Percentiles rank a stretch among this genome's conserved stretches.
Conservation (phyloP, 2,113 vertebrate genomes). For the Tenrec ecaudatus region DNA sequence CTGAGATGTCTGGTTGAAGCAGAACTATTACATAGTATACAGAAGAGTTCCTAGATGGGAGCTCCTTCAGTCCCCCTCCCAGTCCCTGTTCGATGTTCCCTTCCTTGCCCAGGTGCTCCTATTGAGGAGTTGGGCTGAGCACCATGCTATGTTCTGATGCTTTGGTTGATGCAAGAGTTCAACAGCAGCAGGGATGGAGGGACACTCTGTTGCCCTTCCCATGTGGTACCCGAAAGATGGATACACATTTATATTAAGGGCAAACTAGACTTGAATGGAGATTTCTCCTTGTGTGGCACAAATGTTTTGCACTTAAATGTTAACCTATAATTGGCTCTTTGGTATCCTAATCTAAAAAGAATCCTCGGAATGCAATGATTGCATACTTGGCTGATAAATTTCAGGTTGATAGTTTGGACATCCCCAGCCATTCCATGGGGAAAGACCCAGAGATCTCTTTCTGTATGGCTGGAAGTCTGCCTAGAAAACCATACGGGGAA, state of each 20-base stretch:
- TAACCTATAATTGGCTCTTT: neutral
- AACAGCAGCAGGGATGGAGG: no score
- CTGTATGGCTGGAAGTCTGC: neutral
- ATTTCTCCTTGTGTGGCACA: neutral
- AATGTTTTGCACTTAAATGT: neutral
- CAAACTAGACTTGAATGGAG: neutral
- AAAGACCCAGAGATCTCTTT: neutral
- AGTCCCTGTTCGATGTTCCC: neutral
- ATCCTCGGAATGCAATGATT: neutral
- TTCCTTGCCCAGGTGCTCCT: neutral
- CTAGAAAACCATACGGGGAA: neutral
- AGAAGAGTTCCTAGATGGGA: neutral
- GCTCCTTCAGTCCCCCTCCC: neutral
- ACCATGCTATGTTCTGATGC: neutral
- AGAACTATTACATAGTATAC: neutral
- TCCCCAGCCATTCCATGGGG: neutral
- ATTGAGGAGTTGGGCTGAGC: neutral
- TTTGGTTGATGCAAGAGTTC: neutral
- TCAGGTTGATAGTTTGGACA: neutral
- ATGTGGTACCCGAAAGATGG: no score
- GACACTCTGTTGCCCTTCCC: no score
- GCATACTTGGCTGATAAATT: neutral
- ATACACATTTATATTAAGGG: neutral
- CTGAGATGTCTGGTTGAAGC: neutral
- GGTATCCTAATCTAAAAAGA: no score